A percentile compares a stretch with the other conserved stretches of the same genome.
phyloP scores from a whole-genome alignment of 2,888 invertebrate genomes.

The Brassicogethes aeneus region DNA sequence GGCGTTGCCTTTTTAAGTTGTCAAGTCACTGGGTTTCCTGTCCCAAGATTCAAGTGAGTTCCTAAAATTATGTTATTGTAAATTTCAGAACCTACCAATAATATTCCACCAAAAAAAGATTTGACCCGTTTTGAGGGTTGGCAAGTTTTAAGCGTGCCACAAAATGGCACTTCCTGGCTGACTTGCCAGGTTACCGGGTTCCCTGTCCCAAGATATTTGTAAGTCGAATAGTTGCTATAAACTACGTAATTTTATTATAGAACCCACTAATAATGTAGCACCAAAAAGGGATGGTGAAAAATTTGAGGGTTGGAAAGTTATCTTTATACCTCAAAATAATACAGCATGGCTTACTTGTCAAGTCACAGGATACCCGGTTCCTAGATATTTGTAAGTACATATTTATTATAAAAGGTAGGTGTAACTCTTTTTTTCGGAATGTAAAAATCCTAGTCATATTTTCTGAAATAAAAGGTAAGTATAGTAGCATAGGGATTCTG shows the following conservation, averaged over 20 bases:
- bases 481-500: conserved; percentile 25
- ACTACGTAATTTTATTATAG: conserved; percentile 38
- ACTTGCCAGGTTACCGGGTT: conserved; percentile 62
- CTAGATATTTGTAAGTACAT: conserved; percentile 42
- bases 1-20: conserved; percentile 55
- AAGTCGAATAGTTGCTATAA: conserved; percentile 43
- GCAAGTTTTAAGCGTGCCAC: conserved; percentile 49
- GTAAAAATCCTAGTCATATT: neutral
- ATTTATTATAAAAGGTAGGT: neutral
- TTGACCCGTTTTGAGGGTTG: conserved; percentile 47
- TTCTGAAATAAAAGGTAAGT: conserved; percentile 13
- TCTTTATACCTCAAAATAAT: conserved; percentile 44
- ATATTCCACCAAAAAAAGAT: conserved; percentile 53
- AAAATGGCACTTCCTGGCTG: conserved; percentile 49
- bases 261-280: conserved; percentile 54
- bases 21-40: conserved; percentile 46
- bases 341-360: conserved; percentile 57
- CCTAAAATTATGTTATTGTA: neutral
- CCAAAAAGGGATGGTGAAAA: conserved; percentile 54
- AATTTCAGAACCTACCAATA: conserved; percentile 51
- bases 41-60: conserved; percentile 45
- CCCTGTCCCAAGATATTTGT: conserved; percentile 63
- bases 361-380: conserved; percentile 48
- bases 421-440: too few relatives aligned
- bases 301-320: conserved; percentile 50